phyloP scores from a whole-genome alignment of 2,113 vertebrate genomes.

The Climacteris rufus region DNA sequence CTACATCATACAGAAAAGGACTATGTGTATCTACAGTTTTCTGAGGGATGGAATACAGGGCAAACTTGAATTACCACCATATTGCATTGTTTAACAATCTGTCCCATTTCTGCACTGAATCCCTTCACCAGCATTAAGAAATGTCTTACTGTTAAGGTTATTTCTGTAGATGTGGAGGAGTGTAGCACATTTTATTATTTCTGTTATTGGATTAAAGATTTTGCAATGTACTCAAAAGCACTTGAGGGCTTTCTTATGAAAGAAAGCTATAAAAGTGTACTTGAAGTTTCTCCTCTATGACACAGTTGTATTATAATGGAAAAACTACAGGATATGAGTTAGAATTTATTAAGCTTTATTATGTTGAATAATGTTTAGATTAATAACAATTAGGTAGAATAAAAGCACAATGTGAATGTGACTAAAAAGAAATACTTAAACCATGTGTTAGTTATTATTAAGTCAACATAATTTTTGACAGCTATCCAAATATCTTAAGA shows the following conservation, averaged over 20 bases:
- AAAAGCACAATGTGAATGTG: slow-evolving; percentile 31
- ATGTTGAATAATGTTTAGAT: slow-evolving; percentile 1
- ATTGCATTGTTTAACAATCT: not conserved
- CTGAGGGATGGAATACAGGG: not conserved
- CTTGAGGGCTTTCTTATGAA: slow-evolving; percentile 30
- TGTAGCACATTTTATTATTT: not conserved
- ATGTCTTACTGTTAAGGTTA: not conserved
- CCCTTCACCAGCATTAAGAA: not conserved
- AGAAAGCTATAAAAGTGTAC: not conserved
- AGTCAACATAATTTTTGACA: slow-evolving; percentile 52
- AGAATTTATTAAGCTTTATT: slow-evolving; percentile 16
- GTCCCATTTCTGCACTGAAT: not conserved
- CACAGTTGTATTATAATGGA: not conserved
- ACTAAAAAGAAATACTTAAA: slow-evolving; percentile 32
- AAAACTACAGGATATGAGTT: not conserved
- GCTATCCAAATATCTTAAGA: slow-evolving; percentile 26
- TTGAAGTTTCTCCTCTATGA: slow-evolving; percentile 5
- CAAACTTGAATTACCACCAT: not conserved
- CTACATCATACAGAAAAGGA: not conserved
- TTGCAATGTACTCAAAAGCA: slow-evolving; percentile 1
- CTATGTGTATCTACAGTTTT: not conserved
- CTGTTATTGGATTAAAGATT: slow-evolving; percentile 20
- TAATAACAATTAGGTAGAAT: slow-evolving; percentile 30
- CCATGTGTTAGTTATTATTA: slow-evolving; percentile 59
- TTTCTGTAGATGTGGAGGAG: not conserved